A percentile compares a stretch with the other conserved stretches of the same genome.
Conservation (phyloP, 2,797 vertebrate species). For the Hybognathus amarus region DNA sequence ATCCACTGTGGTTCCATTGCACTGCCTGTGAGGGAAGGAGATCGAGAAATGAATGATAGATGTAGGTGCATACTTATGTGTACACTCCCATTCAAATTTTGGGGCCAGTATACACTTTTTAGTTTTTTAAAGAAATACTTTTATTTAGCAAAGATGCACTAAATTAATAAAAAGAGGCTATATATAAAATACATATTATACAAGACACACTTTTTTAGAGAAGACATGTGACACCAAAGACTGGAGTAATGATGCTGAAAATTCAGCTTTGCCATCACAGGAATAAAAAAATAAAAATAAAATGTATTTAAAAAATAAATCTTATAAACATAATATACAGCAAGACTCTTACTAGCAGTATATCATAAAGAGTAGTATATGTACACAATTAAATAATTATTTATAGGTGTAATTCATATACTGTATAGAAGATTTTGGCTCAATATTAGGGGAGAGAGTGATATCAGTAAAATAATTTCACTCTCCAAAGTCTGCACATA, state of each 20-base stretch:
- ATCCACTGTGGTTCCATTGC: neutral
- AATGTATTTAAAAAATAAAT: neutral
- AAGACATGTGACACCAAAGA: neutral
- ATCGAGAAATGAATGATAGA: neutral
- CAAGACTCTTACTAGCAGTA: neutral
- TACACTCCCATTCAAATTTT: neutral
- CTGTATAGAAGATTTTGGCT: constrained; percentile 8
- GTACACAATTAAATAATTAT: neutral
- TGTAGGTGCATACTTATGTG: no score
- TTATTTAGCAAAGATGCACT: neutral
- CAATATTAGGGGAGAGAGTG: neutral
- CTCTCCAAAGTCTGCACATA: neutral
- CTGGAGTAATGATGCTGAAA: neutral
- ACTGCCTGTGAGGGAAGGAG: neutral
- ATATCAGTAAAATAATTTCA: neutral
- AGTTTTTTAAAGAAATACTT: neutral
- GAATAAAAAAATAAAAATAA: neutral
- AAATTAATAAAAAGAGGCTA: no score
- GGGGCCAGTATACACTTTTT: no score
- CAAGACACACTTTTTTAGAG: no score
- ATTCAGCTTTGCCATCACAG: neutral
- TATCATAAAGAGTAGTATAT: neutral
- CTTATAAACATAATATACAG: neutral
- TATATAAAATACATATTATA: no score
- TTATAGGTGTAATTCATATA: neutral